Conservation (phyloP, 2,797 vertebrate species). For the Falco rusticolus region DNA sequence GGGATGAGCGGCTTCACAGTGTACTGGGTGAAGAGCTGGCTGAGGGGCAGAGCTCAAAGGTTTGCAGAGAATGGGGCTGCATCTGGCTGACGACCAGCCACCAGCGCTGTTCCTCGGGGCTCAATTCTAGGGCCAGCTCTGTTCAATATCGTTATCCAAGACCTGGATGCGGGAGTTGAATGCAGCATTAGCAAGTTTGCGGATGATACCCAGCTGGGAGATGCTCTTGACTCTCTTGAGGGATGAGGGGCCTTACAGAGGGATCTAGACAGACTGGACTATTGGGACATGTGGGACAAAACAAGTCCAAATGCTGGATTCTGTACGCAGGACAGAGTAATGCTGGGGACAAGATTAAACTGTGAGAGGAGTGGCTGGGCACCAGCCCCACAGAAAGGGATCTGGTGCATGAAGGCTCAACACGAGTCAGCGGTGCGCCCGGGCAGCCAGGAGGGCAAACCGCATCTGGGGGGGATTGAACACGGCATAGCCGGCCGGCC, state of each 20-base stretch:
- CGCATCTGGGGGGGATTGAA: background rate
- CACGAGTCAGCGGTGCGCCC: background rate
- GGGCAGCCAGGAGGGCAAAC: background rate
- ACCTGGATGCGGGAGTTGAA: background rate
- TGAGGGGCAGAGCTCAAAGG: too few relatives aligned
- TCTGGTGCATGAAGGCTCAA: background rate
- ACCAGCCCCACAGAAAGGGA: background rate
- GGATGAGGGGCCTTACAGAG: background rate
- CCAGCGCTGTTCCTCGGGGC: too few relatives aligned
- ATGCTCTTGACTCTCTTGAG: background rate
- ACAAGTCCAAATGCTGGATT: background rate
- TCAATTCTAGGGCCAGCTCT: background rate
- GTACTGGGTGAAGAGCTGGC: background rate
- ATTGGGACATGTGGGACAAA: background rate
- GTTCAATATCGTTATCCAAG: background rate
- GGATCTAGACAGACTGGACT: background rate
- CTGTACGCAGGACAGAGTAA: background rate
- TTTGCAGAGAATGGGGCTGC: too few relatives aligned
- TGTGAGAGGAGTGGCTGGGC: background rate
- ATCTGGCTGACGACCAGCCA: too few relatives aligned
- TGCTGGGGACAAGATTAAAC: fast-evolving
- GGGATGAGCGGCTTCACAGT: fast-evolving
- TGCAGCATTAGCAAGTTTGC: background rate
- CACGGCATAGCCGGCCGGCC: background rate
- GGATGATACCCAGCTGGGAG: background rate